Evolutionary conservation across 92 coral and sea anemone species (phyloP), one percentile per base, ranked within the genome.

Genomic region (Umimayanthus kanabou): DNA sequence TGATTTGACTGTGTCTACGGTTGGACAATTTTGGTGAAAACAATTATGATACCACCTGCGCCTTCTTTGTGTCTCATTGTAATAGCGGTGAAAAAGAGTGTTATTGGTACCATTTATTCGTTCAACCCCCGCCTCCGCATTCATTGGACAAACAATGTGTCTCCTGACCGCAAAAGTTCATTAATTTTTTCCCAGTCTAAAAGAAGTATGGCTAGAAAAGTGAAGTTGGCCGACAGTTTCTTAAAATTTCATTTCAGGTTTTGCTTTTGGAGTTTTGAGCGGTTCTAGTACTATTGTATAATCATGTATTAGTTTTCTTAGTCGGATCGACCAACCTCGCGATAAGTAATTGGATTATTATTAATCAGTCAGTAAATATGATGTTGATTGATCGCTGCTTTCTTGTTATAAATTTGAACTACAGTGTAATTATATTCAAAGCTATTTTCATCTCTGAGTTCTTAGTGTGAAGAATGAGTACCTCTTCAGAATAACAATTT

Each of bases 11-110:
- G 65, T 20, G 26, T 61, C 64, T 25, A 16, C 33, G 33, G 25
- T 39, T 81, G 85, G 85, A 20, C 18, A 37, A 55, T 61, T 77
- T 45, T 25, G 14, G 22, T 47, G 37, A 16, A 39, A 39, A 67
- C 74, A 81, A 81, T 81, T 40, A 81, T 8, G 23, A 65, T 61
- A 40, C 85, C 85, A 81, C 85, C 85, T 81, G 85, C 74, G 66
- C 64, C 10, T 37, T 81, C 25, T 18, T 65, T 81, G 33, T 7
- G 39, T 65, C 43, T 81, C 42, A 37, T 66, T 66, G 76, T 81
- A 4, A 39, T 42, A 42, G 76, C 20, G 30, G 20, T 57, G 43
- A 37, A n/a, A 9, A 43, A 23, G 55, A 30, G 6, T 10, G 73
- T 33, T 20, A 13, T 80, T 61, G 49, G 67, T 33, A 28, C 55